Conservation (phyloP, 2,113 vertebrate genomes). For the Ailurus styani region DNA sequence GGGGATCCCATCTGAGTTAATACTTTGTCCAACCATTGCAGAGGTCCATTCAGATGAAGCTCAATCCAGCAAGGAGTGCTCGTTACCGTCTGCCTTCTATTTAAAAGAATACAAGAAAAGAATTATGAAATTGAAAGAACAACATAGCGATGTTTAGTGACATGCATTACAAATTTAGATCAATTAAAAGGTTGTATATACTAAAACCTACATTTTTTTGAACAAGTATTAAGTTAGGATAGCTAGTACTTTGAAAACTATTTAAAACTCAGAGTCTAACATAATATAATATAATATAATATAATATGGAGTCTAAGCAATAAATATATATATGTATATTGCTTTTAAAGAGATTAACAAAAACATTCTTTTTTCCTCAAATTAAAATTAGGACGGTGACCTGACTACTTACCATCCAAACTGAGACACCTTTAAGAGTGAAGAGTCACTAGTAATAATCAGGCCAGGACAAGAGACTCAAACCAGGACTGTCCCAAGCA, state of each 20-base stretch:
- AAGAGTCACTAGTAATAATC: background rate
- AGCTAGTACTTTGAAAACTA: slow-evolving; percentile 13
- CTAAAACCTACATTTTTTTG: background rate
- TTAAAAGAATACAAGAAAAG: slow-evolving; percentile 44
- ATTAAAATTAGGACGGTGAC: slow-evolving; percentile 11
- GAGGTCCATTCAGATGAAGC: slow-evolving; percentile 96
- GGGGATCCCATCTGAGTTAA: slow-evolving; percentile 99
- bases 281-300: no score
- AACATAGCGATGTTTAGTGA: background rate
- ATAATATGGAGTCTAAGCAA: no score
- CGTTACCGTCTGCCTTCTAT: slow-evolving; percentile 96
- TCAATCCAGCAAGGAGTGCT: slow-evolving; percentile 99
- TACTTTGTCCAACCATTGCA: slow-evolving; percentile 99
- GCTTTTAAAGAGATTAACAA: background rate
- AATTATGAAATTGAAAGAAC: background rate
- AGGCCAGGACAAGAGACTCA: background rate
- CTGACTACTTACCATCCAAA: background rate
- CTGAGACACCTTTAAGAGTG: background rate
- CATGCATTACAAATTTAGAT: background rate
- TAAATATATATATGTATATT: no score
- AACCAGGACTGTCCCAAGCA: background rate
- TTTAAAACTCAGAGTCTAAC: slow-evolving; percentile 1
- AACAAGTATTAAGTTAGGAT: background rate
- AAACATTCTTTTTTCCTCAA: background rate
- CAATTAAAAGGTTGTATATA: background rate